These are phyloP conservation scores for Troglohyphantes excavatus DNA, from an alignment of 2,888 invertebrate genomes.

Conservation along the genomic window DNA sequence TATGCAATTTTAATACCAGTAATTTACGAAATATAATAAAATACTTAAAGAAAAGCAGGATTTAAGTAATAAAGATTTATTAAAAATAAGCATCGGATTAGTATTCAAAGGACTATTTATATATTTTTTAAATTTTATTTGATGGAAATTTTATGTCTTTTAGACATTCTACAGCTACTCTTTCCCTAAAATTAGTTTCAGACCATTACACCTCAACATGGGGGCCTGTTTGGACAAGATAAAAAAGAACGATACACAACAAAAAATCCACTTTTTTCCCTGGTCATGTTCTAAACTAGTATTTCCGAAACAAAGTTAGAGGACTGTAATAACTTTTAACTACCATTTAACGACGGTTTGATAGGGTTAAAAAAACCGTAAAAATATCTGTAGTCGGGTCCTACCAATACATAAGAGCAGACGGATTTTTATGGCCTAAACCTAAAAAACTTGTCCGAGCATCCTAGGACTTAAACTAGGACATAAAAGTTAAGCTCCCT, in stretches of 20 bases:
- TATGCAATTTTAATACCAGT: no score
- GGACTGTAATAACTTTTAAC: conserved; percentile 59
- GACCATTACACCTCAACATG: background rate
- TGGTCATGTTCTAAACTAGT: conserved; percentile 16
- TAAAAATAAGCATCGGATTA: background rate
- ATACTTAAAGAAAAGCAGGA: background rate
- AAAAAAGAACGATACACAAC: background rate
- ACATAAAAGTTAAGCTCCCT: conserved; percentile 34
- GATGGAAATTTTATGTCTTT: background rate
- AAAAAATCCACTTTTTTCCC: background rate
- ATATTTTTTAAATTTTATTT: background rate
- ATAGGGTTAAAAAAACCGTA: conserved; percentile 40
- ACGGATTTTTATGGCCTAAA: conserved; percentile 35
- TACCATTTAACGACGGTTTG: conserved; percentile 66
- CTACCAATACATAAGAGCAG: background rate
- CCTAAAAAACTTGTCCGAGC: background rate
- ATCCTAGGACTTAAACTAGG: conserved; percentile 18
- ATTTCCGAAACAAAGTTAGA: conserved; percentile 36
- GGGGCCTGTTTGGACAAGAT: background rate
- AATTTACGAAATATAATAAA: no score
- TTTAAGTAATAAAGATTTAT: background rate
- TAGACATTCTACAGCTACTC: background rate
- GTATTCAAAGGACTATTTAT: background rate
- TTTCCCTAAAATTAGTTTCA: conserved; percentile 10
- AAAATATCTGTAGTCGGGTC: background rate